Percentiles rank a stretch among this genome's conserved stretches.
Evolutionary conservation across 1,140 invertebrate species (phyloP).

Genomic region (Nephila pilipes): DNA sequence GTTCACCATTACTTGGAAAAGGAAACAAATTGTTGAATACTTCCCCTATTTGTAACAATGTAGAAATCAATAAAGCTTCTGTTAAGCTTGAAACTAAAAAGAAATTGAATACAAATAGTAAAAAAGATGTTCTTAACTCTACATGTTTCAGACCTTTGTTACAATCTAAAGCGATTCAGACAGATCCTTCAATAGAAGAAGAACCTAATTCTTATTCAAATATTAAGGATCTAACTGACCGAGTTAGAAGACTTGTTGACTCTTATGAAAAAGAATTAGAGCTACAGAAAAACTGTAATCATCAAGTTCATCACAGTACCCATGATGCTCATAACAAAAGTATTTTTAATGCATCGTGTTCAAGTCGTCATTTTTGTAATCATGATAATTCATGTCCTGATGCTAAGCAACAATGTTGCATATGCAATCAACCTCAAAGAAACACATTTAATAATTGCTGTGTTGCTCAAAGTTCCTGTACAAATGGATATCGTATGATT

Average conservation of each 20-base stretch:
- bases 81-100: background rate
- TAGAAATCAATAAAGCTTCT: background rate
- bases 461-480: background rate
- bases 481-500: background rate
- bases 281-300: background rate
- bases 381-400: background rate
- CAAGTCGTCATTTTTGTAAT: background rate
- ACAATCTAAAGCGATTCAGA: background rate
- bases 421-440: background rate
- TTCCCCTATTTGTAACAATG: background rate
- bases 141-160: background rate
- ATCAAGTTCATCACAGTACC: background rate
- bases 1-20: background rate
- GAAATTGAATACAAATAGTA: background rate
- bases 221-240: background rate
- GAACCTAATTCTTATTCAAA: background rate
- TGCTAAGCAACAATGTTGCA: background rate
- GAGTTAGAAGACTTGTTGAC: background rate
- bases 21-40: background rate
- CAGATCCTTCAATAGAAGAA: background rate
- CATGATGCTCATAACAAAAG: background rate
- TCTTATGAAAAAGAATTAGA: background rate
- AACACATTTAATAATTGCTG: background rate
- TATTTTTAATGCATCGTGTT: background rate
- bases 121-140: background rate